A percentile compares a stretch with the other conserved stretches of the same genome.
Evolutionary conservation across 2,888 invertebrate species (phyloP).

Genomic region (Plagodis dolabraria): DNA sequence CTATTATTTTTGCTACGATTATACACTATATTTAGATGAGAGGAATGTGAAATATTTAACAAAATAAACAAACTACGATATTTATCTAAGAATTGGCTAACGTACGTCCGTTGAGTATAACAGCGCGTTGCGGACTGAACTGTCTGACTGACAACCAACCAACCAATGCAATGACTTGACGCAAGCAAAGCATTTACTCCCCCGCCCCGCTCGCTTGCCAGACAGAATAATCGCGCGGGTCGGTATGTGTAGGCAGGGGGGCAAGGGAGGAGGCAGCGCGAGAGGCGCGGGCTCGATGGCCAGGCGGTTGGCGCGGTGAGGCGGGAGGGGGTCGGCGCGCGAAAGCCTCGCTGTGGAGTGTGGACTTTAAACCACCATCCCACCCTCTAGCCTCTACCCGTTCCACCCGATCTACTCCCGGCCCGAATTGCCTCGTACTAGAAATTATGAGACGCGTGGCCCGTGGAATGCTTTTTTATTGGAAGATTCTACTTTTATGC

Average conservation of each 20-base stretch:
- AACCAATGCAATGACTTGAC: slow-evolving; percentile 49
- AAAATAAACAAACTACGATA: slow-evolving; percentile 54
- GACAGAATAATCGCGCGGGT: slow-evolving; percentile 77
- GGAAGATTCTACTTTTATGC: background rate
- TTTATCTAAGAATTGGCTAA: slow-evolving; percentile 44
- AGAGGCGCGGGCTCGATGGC: slow-evolving; percentile 1
- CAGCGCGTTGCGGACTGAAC: slow-evolving; percentile 73
- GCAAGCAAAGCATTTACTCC: slow-evolving; percentile 66
- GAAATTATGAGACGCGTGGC: slow-evolving; percentile 22
- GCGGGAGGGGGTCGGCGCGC: background rate
- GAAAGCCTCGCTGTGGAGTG: slow-evolving; percentile 11
- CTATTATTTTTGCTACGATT: slow-evolving; percentile 40
- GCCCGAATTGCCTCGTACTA: slow-evolving; percentile 42
- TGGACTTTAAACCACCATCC: slow-evolving; percentile 8
- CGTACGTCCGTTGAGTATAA: slow-evolving; percentile 61
- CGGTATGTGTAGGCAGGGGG: slow-evolving; percentile 44
- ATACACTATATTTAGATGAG: slow-evolving; percentile 38
- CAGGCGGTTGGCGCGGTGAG: slow-evolving; percentile 8
- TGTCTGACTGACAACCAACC: slow-evolving; percentile 20
- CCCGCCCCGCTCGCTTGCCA: slow-evolving; percentile 60
- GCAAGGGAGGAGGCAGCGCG: slow-evolving; percentile 38
- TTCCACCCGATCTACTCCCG: slow-evolving; percentile 42
- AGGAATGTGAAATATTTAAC: slow-evolving; percentile 62
- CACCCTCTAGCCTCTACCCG: slow-evolving; percentile 22
- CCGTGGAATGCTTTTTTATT: slow-evolving; percentile 14